phyloP scores from a whole-genome alignment of 2,113 vertebrate genomes.

The Tenebrosternarchus preto region DNA sequence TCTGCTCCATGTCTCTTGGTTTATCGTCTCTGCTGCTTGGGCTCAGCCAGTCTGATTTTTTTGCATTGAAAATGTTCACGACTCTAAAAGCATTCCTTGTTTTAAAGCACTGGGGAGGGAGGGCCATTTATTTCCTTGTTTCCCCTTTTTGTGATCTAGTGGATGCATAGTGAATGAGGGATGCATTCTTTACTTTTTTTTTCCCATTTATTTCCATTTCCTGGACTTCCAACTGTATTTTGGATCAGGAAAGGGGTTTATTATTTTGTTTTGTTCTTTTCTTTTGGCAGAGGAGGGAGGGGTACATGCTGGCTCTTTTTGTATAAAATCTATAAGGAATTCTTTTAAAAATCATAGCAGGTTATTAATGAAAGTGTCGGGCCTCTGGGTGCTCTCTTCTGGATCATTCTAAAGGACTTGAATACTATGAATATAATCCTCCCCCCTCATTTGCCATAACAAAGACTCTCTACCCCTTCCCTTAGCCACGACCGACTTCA shows the following conservation, averaged over 20 bases:
- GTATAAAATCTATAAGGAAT: conserved; percentile 72
- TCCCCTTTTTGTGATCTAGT: conserved; percentile 49
- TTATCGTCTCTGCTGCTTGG: conserved; percentile 50
- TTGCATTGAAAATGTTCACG: conserved; percentile 74
- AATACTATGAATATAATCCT: conserved; percentile 57
- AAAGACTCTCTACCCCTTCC: conserved; percentile 69
- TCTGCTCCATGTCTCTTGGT: conserved; percentile 47
- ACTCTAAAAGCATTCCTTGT: conserved; percentile 88
- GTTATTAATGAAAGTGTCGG: conserved; percentile 78
- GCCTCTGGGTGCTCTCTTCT: conserved; percentile 81
- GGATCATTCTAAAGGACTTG: conserved; percentile 86
- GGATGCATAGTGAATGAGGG: conserved; percentile 61
- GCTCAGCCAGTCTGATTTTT: conserved; percentile 41
- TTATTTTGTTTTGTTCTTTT: conserved; percentile 56
- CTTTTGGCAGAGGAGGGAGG: conserved; percentile 58
- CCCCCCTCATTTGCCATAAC: conserved; percentile 66
- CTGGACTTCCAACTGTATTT: conserved; percentile 55
- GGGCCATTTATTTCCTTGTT: conserved; percentile 54
- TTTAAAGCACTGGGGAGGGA: conserved; percentile 75
- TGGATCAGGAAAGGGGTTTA: conserved; percentile 48
- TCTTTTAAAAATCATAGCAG: conserved; percentile 84
- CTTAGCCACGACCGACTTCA: conserved; percentile 54
- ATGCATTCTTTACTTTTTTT: conserved; percentile 60
- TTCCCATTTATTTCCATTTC: conserved; percentile 51
- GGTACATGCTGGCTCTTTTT: conserved; percentile 72